Base-by-base conservation (phyloP, 2,113 vertebrate species). In the Acanthisitta chloris region DNA sequence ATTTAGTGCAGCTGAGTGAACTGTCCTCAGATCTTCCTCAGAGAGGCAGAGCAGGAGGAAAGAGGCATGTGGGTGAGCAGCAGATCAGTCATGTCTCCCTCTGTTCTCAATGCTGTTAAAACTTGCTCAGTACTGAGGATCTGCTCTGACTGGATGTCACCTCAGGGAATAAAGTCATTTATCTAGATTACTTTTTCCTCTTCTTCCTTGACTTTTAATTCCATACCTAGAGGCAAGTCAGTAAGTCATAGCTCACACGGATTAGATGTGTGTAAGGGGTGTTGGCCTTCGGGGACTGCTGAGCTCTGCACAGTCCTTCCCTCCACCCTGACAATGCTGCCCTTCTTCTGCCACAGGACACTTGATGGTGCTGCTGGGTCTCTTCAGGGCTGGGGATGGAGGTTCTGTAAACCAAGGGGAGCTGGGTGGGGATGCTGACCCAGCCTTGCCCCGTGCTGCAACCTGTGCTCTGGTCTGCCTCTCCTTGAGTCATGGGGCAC, bases 131-230 rank as follows among this genome's bases (percentile, higher is more conserved):
- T 62, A 54, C 97, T 92, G 54, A 93, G 96, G 95, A 98, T 92
- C 52, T 98, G 97, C 98, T 98, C 97, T 97, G 97, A 98, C 97
- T 98, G 96, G 97, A 98, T 98, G 98, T 98, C 97, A 98, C 97
- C 98, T 88, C 95, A 62, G 98, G 98, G 97, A 97, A 98, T 98
- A 97, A 97, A 98, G 97, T 98, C 97, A 98, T 98, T 98, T 97
- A 98, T 98, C 98, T 98, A 97, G 98, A 98, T 98, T 98, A 98
- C 98, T 98, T 98, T 98, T 98, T 98, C 97, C 98, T 97, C 91
- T 94, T 96, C 95, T 98, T 97, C 97, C 97, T 97, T 97, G 96
- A 93, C 96, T 98, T 98, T 98, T 98, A 97, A 98, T 98, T 98
- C 97, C 97, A 98, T 98, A 88, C 98, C 99, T 98, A 96, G 96